These are phyloP conservation scores for Flexamia atlantica DNA, from an alignment of 2,888 invertebrate genomes.

Conservation along the genomic window DNA sequence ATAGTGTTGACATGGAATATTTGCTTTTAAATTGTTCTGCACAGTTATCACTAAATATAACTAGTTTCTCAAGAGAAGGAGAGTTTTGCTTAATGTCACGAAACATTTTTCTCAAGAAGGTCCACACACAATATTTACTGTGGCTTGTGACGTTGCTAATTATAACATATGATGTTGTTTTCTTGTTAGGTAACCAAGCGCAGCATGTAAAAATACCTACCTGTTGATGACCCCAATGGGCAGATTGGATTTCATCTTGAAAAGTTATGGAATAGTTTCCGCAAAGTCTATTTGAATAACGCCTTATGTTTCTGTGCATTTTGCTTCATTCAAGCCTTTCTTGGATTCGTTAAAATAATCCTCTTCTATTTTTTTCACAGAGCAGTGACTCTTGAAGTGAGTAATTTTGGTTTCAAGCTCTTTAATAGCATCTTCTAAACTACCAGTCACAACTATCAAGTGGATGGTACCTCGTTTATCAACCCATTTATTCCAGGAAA, in stretches of 20 bases:
- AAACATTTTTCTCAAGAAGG: not conserved
- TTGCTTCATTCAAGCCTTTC: not conserved
- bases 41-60: constrained; percentile 22
- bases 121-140: constrained; percentile 18
- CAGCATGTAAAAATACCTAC: constrained; percentile 39
- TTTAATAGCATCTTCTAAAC: not conserved
- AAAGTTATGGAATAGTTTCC: constrained; percentile 23
- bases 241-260: constrained; percentile 49
- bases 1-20: not conserved
- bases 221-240: constrained; percentile 29
- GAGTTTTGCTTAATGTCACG: not conserved
- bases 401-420: not conserved
- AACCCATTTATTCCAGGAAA: constrained; percentile 1
- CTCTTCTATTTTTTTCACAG: constrained; percentile 4
- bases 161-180: not conserved
- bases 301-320: constrained; percentile 6
- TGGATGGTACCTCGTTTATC: constrained; percentile 7
- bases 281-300: constrained; percentile 38
- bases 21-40: constrained; percentile 38
- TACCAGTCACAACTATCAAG: not conserved
- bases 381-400: constrained; percentile 14
- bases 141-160: not conserved
- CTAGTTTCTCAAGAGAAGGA: not conserved
- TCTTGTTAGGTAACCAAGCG: constrained; percentile 30
- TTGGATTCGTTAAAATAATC: not conserved